Evolutionary conservation across 2,888 invertebrate genomes (phyloP).

Genomic region (Ormyrus labotus): DNA sequence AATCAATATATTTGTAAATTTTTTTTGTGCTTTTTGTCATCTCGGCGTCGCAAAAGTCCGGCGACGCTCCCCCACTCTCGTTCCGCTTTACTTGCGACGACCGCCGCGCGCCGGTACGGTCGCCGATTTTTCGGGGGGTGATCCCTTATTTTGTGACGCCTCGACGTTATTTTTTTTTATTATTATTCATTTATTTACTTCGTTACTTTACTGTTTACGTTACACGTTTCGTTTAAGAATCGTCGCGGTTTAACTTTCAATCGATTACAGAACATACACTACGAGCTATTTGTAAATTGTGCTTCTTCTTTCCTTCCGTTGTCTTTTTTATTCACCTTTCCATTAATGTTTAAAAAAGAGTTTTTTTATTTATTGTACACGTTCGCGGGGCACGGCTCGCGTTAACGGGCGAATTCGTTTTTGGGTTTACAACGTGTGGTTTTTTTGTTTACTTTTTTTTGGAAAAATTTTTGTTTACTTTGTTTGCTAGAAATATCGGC

Average conservation of each 20-base stretch:
- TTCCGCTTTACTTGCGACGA: conserved; percentile 48
- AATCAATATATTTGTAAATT: conserved; percentile 77
- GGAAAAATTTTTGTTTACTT: conserved; percentile 38
- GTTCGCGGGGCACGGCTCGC: conserved; percentile 71
- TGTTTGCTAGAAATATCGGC: conserved; percentile 21
- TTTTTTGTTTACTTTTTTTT: conserved; percentile 31
- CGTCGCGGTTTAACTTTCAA: conserved; percentile 70
- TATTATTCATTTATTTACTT: conserved; percentile 57
- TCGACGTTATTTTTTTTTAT: conserved; percentile 59
- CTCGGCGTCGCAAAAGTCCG: conserved; percentile 26
- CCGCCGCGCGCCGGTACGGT: conserved; percentile 64
- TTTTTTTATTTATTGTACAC: conserved; percentile 69
- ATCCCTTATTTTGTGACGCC: conserved; percentile 38
- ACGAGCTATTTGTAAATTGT: conserved; percentile 73
- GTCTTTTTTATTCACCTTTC: conserved; percentile 58
- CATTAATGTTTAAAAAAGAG: conserved; percentile 64
- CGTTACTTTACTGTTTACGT: conserved; percentile 57
- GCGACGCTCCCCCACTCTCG: background rate
- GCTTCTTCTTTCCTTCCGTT: conserved; percentile 59
- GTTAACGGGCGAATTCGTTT: conserved; percentile 64
- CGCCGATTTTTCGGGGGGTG: conserved; percentile 27
- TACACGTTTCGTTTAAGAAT: conserved; percentile 57
- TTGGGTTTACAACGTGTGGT: conserved; percentile 30
- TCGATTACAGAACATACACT: conserved; percentile 76
- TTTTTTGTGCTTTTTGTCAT: conserved; percentile 69